Evolutionary conservation across 2,113 vertebrate genomes (phyloP).

Genomic region (Nansenia antarctica): DNA sequence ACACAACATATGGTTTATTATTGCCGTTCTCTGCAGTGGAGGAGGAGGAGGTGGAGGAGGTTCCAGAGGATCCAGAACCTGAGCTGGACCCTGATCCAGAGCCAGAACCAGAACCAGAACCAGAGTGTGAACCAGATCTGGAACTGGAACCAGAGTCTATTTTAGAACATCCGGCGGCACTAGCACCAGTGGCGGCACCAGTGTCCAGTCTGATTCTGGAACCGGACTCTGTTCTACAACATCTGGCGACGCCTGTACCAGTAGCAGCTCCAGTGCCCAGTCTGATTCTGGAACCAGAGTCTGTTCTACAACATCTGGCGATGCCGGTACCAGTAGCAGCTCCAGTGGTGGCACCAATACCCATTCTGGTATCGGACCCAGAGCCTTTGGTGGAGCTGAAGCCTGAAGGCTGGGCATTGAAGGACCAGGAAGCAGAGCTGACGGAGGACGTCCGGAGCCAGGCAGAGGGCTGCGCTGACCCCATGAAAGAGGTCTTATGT

Average conservation of each 20-base stretch:
- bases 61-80: conserved; percentile 47
- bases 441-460: conserved; percentile 18
- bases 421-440: conserved; percentile 10
- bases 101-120: conserved; percentile 40
- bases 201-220: not conserved
- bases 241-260: conserved; percentile 7
- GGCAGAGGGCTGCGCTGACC: conserved; percentile 13
- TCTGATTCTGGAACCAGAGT: not conserved
- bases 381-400: conserved; percentile 32
- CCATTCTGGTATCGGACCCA: too few relatives aligned
- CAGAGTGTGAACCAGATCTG: conserved; percentile 15
- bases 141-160: conserved; percentile 14
- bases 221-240: conserved; percentile 15
- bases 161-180: conserved; percentile 1
- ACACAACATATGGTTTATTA: not conserved
- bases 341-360: conserved; percentile 7
- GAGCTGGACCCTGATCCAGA: too few relatives aligned
- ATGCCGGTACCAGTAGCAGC: not conserved
- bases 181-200: not conserved
- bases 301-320: conserved; percentile 22
- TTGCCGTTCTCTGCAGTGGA: conserved; percentile 42
- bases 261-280: not conserved
- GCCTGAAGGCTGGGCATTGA: conserved; percentile 10
- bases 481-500: conserved; percentile 34
- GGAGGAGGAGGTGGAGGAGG: conserved; percentile 41